phyloP scores from a whole-genome alignment of 1,140 invertebrate species.

The Drosophila oshimai region DNA sequence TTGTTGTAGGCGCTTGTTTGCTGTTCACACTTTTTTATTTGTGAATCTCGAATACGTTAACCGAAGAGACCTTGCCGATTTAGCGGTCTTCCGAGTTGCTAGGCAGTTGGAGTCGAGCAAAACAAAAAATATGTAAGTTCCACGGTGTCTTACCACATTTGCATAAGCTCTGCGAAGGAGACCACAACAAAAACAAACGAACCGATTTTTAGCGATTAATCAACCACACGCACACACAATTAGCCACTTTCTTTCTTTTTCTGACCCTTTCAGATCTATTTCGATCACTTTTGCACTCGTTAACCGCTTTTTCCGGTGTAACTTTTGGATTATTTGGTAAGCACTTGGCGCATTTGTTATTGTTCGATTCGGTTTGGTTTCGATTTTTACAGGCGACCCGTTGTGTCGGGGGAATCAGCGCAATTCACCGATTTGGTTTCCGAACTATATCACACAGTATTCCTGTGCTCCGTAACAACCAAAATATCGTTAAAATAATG shows the following conservation, averaged over 20 bases:
- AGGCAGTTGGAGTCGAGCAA: constrained; percentile 19
- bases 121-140: constrained; percentile 27
- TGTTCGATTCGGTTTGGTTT: constrained; percentile 58
- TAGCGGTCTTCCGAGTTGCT: constrained; percentile 28
- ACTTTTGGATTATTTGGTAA: constrained; percentile 15
- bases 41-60: constrained; percentile 28
- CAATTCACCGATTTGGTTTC: neutral
- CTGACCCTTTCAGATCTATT: constrained; percentile 17
- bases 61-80: constrained; percentile 9
- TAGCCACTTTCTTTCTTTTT: constrained; percentile 47
- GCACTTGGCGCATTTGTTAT: constrained; percentile 38
- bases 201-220: constrained; percentile 15
- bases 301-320: neutral
- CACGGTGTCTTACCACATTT: constrained; percentile 63
- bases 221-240: constrained; percentile 10
- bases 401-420: constrained; percentile 19
- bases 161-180: constrained; percentile 59
- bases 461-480: neutral
- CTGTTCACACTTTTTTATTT: constrained; percentile 50
- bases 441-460: neutral
- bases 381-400: constrained; percentile 58
- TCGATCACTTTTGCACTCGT: constrained; percentile 18
- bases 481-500: neutral
- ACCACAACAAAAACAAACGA: constrained; percentile 48
- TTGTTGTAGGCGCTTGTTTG: constrained; percentile 30